Percentiles rank a stretch among this genome's conserved stretches.
phyloP scores from a whole-genome alignment of 2,797 vertebrate genomes.

The Enteromius fasciolatus region DNA sequence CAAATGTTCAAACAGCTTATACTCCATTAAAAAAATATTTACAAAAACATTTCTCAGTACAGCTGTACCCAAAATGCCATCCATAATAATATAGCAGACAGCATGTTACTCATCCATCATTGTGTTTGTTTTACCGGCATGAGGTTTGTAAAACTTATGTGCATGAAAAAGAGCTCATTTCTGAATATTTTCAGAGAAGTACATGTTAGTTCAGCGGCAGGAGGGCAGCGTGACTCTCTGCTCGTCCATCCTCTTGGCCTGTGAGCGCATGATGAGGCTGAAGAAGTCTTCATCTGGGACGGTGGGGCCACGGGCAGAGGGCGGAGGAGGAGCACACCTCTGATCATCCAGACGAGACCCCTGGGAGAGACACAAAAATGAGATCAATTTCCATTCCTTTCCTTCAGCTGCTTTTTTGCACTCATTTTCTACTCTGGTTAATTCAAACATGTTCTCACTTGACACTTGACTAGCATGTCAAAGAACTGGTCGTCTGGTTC shows the following conservation, averaged over 20 bases:
- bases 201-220: conserved; percentile 62
- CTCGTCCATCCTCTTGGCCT: conserved; percentile 96
- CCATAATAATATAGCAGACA: neutral
- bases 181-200: neutral
- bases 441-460: conserved; percentile 73
- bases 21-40: conserved; percentile 1
- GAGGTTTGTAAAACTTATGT: neutral
- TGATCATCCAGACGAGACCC: conserved; percentile 96
- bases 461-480: conserved; percentile 92
- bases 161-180: neutral
- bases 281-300: conserved; percentile 98
- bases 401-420: neutral
- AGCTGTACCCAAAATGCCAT: neutral
- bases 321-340: conserved; percentile 89
- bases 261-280: conserved; percentile 94
- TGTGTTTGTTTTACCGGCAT: conserved; percentile 54
- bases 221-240: conserved; percentile 90
- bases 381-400: neutral
- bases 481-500: conserved; percentile 95
- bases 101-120: neutral
- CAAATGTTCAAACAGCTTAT: conserved; percentile 6
- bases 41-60: neutral
- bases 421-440: neutral
- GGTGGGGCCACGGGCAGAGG: conserved; percentile 84
- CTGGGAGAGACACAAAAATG: conserved; percentile 67